Base-by-base conservation (phyloP, 2,888 invertebrate species). In the Acholoe squamosa region DNA sequence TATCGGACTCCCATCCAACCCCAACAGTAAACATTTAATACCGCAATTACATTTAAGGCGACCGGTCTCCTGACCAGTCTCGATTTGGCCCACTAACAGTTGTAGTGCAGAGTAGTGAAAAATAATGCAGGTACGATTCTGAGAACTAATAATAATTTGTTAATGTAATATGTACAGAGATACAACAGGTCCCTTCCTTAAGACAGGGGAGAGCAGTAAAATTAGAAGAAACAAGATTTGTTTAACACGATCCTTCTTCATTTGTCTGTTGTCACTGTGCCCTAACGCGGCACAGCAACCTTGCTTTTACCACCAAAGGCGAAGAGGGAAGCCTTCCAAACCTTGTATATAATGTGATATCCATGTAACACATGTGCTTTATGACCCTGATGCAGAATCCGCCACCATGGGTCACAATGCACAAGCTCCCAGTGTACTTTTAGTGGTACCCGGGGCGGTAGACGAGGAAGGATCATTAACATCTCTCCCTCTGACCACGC, bases 141-240 rank as follows among this genome's bases (percentile, higher is more conserved):
- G 43, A 51, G 12, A 51, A 43, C 43, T 84, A 84, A 84, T 84
- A 10, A 25, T 33, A 10, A 25, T 33, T 10, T n/a, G n/a, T 51
- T 43, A 51, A n/a, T 16, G 84, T 84, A 84, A 84, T 84, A 84
- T 84, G 33, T 84, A 84, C 84, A 84, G 84, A 84, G 33, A 84
- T 43, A 84, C 28, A 84, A 84, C 84, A 34, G 51, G 19, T n/a
- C 3, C n/a, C 84, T 34, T 77, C 84, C 22, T 3, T 22, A 22
- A 19, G 51, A 22, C 3, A 1, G 43, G 34, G 22, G 3, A 51
- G 51, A 84, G 84, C 33, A 84, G 28, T 84, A 51, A 84, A 84
- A 84, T 51, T n/a, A 84, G 19, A 43, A 84, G 43, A 51, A 51
- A 84, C n/a, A 84, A 84, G 51, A 80, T 80, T 34, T 80, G 80